phyloP scores from a whole-genome alignment of 2,113 vertebrate species.

The Xenus cinereus region DNA sequence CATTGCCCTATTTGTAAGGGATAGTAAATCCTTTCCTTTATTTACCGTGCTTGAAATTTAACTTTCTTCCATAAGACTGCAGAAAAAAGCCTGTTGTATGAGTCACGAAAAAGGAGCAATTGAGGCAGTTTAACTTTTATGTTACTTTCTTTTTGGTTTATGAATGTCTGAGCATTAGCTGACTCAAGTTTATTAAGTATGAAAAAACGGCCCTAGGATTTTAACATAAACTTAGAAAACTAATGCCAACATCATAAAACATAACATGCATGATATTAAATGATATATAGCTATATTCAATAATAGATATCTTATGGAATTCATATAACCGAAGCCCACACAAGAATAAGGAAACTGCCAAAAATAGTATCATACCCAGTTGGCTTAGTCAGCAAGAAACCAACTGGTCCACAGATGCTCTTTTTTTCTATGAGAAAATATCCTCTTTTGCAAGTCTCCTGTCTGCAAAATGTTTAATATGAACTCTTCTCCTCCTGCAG shows the following conservation, averaged over 20 bases:
- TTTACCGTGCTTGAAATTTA: conserved; percentile 6
- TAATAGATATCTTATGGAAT: conserved; percentile 28
- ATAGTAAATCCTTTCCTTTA: conserved; percentile 3
- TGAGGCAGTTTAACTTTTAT: not conserved
- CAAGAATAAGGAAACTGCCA: conserved; percentile 32
- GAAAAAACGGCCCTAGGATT: not conserved
- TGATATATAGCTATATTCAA: not conserved
- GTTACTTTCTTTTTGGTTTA: not conserved
- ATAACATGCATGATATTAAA: not conserved
- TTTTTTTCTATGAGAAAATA: conserved; percentile 33
- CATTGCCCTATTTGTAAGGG: not conserved
- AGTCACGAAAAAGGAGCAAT: not conserved
- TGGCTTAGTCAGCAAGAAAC: conserved; percentile 48
- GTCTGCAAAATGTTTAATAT: conserved; percentile 26
- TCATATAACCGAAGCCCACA: conserved; percentile 22
- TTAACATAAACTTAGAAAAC: not conserved
- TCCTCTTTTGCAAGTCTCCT: not conserved
- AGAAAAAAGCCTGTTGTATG: not conserved
- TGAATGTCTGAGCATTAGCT: not conserved
- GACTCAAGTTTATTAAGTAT: not conserved
- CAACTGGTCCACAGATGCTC: conserved; percentile 57
- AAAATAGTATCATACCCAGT: conserved; percentile 4
- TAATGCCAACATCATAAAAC: not conserved
- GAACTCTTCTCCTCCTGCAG: conserved; percentile 38
- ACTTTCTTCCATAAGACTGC: not conserved